Conservation (phyloP, 2,113 vertebrate species). For the Nettapus auritus region DNA sequence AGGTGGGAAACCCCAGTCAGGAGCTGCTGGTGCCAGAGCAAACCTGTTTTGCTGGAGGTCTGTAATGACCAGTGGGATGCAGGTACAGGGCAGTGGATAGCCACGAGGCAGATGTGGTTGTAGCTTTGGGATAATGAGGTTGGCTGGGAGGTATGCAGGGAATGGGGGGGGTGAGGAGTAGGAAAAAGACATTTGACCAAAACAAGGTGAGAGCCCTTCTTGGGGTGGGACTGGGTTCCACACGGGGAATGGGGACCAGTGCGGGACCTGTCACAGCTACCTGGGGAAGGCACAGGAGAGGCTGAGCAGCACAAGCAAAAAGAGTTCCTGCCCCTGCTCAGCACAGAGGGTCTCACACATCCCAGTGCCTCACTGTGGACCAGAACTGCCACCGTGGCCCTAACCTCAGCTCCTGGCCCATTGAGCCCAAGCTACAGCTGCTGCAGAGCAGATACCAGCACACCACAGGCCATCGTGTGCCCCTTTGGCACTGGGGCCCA, state of each 20-base stretch:
- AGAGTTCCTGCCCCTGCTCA: neutral
- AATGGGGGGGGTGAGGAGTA: too few relatives aligned
- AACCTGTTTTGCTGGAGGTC: neutral
- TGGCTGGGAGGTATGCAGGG: neutral
- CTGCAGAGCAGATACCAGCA: fast-evolving
- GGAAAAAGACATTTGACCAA: too few relatives aligned
- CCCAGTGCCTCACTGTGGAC: neutral
- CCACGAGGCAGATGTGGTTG: fast-evolving
- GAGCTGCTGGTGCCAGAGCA: neutral
- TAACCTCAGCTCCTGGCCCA: neutral
- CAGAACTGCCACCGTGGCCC: neutral
- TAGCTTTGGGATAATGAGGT: too few relatives aligned
- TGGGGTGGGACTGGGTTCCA: neutral
- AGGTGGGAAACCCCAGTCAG: neutral
- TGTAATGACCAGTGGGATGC: neutral
- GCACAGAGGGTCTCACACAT: too few relatives aligned
- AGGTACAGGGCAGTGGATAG: neutral
- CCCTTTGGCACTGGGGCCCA: neutral
- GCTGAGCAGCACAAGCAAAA: neutral
- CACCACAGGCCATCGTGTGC: neutral
- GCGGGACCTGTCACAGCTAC: neutral
- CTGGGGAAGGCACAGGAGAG: neutral
- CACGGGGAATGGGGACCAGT: neutral
- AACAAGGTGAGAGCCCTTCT: neutral
- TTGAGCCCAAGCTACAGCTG: neutral